A percentile compares a stretch with the other conserved stretches of the same genome.
phyloP scores from a whole-genome alignment of 2,113 vertebrate species.

The Heterocephalus glaber region DNA sequence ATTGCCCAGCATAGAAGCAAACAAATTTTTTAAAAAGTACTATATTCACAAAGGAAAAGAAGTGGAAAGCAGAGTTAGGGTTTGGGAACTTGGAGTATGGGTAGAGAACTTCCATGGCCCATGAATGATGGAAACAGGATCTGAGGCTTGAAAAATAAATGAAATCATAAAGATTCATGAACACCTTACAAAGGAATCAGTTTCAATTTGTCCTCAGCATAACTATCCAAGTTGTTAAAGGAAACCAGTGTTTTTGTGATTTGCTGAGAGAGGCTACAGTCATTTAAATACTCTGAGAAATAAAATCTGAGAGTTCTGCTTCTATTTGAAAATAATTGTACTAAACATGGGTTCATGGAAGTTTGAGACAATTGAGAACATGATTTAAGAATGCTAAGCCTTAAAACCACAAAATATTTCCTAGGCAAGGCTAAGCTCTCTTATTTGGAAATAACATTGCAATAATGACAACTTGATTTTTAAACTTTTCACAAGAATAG shows the following conservation, averaged over 20 bases:
- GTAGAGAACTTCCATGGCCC: not conserved
- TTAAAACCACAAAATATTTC: not conserved
- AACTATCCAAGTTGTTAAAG: not conserved
- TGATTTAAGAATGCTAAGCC: not conserved
- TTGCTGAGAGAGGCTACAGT: not conserved
- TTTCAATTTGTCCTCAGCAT: not conserved
- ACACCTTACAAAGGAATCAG: not conserved
- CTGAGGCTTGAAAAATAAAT: not conserved
- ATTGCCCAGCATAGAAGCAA: not conserved
- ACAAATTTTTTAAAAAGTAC: not conserved
- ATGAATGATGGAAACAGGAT: not conserved
- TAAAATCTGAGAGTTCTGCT: not conserved
- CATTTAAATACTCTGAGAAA: not conserved
- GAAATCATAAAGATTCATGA: not conserved
- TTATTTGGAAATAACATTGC: not conserved
- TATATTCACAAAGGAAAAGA: not conserved
- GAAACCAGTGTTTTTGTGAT: not conserved
- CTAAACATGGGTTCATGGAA: not conserved
- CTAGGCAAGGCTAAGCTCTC: not conserved
- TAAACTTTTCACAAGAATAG: not conserved
- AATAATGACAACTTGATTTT: not conserved
- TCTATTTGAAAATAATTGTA: not conserved
- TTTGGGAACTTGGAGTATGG: not conserved
- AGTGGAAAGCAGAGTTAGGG: not conserved
- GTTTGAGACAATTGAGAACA: not conserved